These are phyloP conservation scores for Streblospio benedicti DNA, from an alignment of 1,140 invertebrate species.

Conservation along the genomic window DNA sequence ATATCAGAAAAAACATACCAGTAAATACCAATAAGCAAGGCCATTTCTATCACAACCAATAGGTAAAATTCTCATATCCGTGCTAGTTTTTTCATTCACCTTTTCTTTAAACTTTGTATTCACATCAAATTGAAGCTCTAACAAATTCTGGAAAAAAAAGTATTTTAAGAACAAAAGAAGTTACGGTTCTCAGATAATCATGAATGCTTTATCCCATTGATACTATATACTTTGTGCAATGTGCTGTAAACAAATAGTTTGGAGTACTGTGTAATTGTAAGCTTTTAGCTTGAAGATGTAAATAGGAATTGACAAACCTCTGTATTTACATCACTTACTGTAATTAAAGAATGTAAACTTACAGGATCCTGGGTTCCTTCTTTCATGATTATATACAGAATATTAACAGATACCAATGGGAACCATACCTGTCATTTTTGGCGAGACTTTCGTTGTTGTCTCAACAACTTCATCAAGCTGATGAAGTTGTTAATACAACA, in stretches of 20 bases:
- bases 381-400: too few species aligned
- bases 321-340: neutral
- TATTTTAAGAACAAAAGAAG: conserved; percentile 8
- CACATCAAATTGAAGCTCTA: conserved; percentile 89
- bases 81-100: conserved; percentile 70
- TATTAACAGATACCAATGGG: too few species aligned
- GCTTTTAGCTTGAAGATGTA: neutral
- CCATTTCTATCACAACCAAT: conserved; percentile 83
- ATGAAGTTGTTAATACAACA: neutral
- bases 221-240: neutral
- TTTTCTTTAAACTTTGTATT: conserved; percentile 89
- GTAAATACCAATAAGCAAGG: conserved; percentile 83
- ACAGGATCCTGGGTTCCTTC: too few species aligned
- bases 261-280: neutral
- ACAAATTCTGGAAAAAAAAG: conserved; percentile 60
- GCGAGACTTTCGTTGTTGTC: too few species aligned
- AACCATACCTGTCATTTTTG: too few species aligned
- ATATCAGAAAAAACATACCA: too few species aligned
- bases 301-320: neutral
- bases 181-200: neutral
- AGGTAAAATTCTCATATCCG: conserved; percentile 72
- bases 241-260: neutral
- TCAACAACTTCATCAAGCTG: too few species aligned
- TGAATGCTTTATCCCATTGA: neutral
- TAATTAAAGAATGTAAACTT: too few species aligned